These are phyloP conservation scores for Cheilosia vernalis DNA, from an alignment of 2,888 invertebrate species.

Conservation along the genomic window DNA sequence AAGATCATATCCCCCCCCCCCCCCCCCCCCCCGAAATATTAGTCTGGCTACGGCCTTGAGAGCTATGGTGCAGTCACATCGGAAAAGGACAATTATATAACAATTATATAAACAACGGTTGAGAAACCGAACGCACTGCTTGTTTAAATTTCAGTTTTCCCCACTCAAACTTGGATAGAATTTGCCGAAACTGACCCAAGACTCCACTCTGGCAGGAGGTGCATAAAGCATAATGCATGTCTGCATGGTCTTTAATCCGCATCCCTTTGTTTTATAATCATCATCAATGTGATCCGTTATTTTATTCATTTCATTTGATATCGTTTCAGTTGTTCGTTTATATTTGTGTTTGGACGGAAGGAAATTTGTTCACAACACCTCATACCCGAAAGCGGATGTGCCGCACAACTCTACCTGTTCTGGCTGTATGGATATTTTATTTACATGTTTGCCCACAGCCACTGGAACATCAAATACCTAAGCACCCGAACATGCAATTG, in stretches of 20 bases:
- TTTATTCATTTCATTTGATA: conserved; percentile 56
- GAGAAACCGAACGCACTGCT: too few species aligned
- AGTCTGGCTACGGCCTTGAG: too few species aligned
- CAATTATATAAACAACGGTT: too few species aligned
- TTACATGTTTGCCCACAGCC: conserved; percentile 58
- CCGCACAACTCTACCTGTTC: conserved; percentile 13
- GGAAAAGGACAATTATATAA: too few species aligned
- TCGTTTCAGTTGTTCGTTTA: neutral
- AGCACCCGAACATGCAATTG: conserved; percentile 57
- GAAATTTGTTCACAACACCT: conserved; percentile 32
- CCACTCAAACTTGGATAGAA: conserved; percentile 1
- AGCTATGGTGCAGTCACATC: too few species aligned
- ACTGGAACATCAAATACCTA: conserved; percentile 52
- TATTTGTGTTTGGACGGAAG: conserved; percentile 18
- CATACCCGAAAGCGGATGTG: conserved; percentile 41
- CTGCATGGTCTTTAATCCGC: neutral
- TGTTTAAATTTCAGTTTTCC: neutral
- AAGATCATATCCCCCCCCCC: too few species aligned
- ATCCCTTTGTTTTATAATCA: conserved; percentile 22
- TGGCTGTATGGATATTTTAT: conserved; percentile 42
- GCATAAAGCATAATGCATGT: neutral
- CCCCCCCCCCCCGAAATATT: too few species aligned
- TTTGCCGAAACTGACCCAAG: conserved; percentile 16
- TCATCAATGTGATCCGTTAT: conserved; percentile 38
- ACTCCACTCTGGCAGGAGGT: neutral